phyloP scores from a whole-genome alignment of 2,113 vertebrate species.

The Phrynosoma platyrhinos region DNA sequence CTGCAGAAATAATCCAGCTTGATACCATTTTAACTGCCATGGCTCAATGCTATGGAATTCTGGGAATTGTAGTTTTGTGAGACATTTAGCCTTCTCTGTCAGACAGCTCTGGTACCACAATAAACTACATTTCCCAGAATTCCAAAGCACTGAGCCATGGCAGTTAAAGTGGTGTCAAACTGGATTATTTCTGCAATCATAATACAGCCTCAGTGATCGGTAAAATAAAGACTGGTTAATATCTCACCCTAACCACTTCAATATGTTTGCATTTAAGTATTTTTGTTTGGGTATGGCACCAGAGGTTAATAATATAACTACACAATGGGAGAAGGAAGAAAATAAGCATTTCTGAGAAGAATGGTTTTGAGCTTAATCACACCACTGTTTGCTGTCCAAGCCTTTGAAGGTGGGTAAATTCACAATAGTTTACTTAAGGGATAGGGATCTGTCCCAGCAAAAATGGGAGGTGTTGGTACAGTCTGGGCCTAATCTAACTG shows the following conservation, averaged over 20 bases:
- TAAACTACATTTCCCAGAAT: too few species aligned
- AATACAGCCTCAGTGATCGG: neutral
- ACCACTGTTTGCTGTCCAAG: neutral
- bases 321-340: slow-evolving; percentile 12
- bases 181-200: too few species aligned
- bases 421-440: neutral
- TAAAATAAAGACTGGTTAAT: neutral
- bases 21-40: too few species aligned
- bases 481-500: neutral
- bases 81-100: too few species aligned
- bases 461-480: too few species aligned
- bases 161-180: too few species aligned
- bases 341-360: slow-evolving; percentile 4
- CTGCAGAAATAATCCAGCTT: too few species aligned
- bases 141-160: too few species aligned
- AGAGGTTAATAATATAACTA: neutral
- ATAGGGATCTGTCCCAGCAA: neutral
- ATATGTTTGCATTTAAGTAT: neutral
- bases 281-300: neutral
- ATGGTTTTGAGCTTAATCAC: neutral
- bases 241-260: neutral
- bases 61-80: too few species aligned
- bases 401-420: neutral
- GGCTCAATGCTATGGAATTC: too few species aligned
- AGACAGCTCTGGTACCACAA: too few species aligned